phyloP scores from a whole-genome alignment of 2,888 invertebrate genomes.

The Agapostemon virescens region DNA sequence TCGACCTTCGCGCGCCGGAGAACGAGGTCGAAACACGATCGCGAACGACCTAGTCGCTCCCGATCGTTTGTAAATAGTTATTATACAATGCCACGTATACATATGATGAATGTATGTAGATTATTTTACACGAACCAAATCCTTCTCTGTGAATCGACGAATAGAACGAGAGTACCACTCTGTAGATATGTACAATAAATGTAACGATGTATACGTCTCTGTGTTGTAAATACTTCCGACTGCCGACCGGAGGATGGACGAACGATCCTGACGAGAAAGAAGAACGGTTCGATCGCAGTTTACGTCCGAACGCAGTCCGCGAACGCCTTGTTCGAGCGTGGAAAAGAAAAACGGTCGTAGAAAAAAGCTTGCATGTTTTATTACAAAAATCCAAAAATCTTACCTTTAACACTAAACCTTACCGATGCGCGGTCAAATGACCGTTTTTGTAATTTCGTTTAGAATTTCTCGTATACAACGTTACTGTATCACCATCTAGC shows the following conservation, averaged over 20 bases:
- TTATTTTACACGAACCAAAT: constrained; percentile 66
- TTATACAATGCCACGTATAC: constrained; percentile 41
- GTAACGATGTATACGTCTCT: constrained; percentile 49
- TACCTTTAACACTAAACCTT: no score
- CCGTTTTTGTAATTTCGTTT: no score
- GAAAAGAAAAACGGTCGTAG: constrained; percentile 20
- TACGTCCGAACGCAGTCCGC: neutral
- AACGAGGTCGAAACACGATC: neutral
- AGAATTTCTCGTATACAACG: no score
- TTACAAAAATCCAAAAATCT: constrained; percentile 66
- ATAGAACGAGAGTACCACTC: constrained; percentile 60
- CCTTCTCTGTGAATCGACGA: constrained; percentile 48
- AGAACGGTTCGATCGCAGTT: neutral
- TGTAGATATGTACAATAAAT: constrained; percentile 75
- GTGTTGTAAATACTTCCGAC: constrained; percentile 27
- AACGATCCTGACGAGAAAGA: neutral
- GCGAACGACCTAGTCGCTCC: neutral
- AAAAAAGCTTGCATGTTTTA: constrained; percentile 63
- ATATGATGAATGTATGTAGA: constrained; percentile 54
- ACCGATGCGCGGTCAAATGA: no score
- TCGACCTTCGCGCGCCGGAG: neutral
- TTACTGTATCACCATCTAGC: no score
- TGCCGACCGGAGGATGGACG: neutral
- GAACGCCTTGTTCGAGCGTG: neutral
- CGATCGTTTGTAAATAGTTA: constrained; percentile 52